Evolutionary conservation across 2,888 invertebrate genomes (phyloP), one percentile per base, ranked within the genome.

Genomic region (Dryocosmus kuriphilus): DNA sequence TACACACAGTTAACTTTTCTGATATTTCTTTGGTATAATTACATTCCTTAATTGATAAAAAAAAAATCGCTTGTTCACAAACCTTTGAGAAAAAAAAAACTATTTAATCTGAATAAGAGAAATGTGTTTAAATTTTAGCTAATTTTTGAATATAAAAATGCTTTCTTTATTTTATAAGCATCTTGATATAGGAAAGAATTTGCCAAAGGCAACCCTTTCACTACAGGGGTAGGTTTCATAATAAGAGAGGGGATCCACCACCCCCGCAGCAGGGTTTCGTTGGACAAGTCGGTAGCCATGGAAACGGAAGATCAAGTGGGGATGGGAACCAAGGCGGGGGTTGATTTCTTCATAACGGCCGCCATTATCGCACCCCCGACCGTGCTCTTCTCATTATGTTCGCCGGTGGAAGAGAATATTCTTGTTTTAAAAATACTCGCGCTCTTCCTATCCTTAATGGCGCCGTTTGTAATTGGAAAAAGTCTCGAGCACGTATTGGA

Each of bases 301-400:
- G 90, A 77, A 85, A 89, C 89, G 83, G 78, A 83, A 85, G 86
- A 86, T 87, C 85, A 86, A 86, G 85, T 84, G 84, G 85, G 86
- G 79, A 79, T 75, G 82, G 77, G 76, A 73, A 73, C 77, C 65
- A 73, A 76, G 79, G 81, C 85, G 82, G 86, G 88, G 83, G 88
- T 89, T 91, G 90, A 91, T 91, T 91, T 91, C 91, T 91, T 91
- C 91, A 90, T 91, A 91, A 91, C 88, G 90, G 89, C 88, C 85
- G 90, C 90, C 90, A 90, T 91, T 90, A 90, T 90, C 89, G 88
- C 89, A 81, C 88, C 83, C 84, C 81, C 84, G 80, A 79, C 83
- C 77, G 79, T 71, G 76, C 84, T 85, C 85, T 85, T 80, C 89
- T 90, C 89, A 90, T 90, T 89, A 90, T 87, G 86, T 87, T 85